Evolutionary conservation across 2,888 invertebrate species (phyloP), one percentile per base, ranked within the genome.

Genomic region (Blastobasis adustella): DNA sequence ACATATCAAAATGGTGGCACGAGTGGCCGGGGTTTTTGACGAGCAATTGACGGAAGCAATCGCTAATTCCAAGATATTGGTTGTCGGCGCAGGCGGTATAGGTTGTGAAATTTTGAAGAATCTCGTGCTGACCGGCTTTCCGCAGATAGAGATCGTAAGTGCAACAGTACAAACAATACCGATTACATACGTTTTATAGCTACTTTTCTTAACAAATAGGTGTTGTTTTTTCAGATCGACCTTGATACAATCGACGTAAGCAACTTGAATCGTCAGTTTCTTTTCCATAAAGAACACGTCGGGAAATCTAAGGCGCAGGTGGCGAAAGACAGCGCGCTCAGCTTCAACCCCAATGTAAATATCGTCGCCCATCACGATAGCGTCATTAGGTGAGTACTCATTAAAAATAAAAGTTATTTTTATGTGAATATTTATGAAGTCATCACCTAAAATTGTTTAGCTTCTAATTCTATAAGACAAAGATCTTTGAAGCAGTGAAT

Each of bases 201-300:
- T 50, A 43, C 38, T 51, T 53, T 53, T 47, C 53, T 53, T 58
- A 51, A 55, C 23, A 56, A 47, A 44, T 39, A 5, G 23, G 49
- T 45, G 10, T 51, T 51, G 49, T 49, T 39, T 58, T 92, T 93
- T 62, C 87, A 99, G 98, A 97, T 99, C 82, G 99, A 99, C 90
- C 91, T 99, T 76, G 99, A 99, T 78, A 99, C 99, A 0, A 99
- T 99, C 76, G 99, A 99, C 88, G 95, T 99, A 53, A 98, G 98
- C 88, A 99, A 99, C 79, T 89, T 99, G 60, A 99, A 99, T 82
- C 92, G 99, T 43, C 99, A 99, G 80, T 99, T 99, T 81, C 86
- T 99, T n/a, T 99, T 99, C 73, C 96, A 98, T 73, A 96, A 97
- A 70, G 96, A 98, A 73, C 99, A 99, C 90, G 98, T 99, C 56